phyloP scores from a whole-genome alignment of 2,888 invertebrate genomes.

The Meiosimyza platycephala region DNA sequence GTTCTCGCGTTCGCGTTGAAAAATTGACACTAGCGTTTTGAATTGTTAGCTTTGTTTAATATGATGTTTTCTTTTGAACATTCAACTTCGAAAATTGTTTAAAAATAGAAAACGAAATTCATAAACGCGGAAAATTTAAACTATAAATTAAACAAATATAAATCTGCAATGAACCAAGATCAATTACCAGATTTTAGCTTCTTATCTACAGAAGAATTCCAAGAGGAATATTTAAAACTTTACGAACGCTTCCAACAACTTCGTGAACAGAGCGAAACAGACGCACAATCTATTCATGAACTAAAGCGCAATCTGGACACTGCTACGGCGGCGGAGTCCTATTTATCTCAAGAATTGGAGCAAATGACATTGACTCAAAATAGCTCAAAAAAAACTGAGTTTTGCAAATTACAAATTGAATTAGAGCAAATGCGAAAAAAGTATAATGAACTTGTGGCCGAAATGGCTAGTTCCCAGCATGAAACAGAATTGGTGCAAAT shows the following conservation, averaged over 20 bases:
- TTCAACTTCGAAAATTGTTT: not conserved
- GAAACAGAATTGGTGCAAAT: conserved; percentile 52
- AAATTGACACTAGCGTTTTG: not conserved
- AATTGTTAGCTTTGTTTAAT: not conserved
- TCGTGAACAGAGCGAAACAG: conserved; percentile 53
- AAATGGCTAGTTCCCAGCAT: conserved; percentile 53
- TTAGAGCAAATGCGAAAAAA: conserved; percentile 53
- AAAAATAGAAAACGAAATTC: not conserved
- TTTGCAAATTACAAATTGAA: conserved; percentile 47
- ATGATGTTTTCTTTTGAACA: not conserved
- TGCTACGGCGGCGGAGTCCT: conserved; percentile 57
- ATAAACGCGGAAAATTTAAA: not conserved
- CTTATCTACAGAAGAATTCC: conserved; percentile 58
- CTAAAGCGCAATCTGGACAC: conserved; percentile 62
- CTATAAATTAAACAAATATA: no score
- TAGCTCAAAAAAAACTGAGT: conserved; percentile 35
- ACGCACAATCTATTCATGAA: conserved; percentile 63
- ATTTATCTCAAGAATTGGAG: conserved; percentile 62
- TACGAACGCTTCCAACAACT: conserved; percentile 54
- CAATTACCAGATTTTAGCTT: conserved; percentile 49
- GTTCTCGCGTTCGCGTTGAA: not conserved
- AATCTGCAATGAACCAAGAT: no score
- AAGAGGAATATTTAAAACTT: conserved; percentile 61
- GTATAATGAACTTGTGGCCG: conserved; percentile 48
- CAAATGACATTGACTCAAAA: conserved; percentile 48